Percentiles rank a stretch among this genome's conserved stretches.
phyloP scores from a whole-genome alignment of 2,888 invertebrate genomes.

The Torymus texanus region DNA sequence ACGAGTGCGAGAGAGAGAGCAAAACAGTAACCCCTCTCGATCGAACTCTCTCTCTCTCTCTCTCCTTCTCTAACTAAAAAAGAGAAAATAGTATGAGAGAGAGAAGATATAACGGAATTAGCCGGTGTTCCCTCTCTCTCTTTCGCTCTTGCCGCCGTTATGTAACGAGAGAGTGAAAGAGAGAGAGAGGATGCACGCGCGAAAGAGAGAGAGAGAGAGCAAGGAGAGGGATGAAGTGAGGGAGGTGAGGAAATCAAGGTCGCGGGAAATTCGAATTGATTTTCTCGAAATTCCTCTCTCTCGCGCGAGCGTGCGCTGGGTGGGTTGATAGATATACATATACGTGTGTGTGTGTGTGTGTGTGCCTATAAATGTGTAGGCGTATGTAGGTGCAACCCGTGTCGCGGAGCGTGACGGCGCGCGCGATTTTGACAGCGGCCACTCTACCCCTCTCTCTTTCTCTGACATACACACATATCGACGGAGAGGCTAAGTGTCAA shows the following conservation, averaged over 20 bases:
- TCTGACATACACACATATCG: not conserved
- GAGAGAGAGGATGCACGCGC: slow-evolving; percentile 21
- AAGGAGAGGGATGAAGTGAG: not conserved
- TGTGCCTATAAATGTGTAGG: too few species aligned
- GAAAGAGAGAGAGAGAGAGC: slow-evolving; percentile 5
- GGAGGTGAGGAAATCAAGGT: slow-evolving; percentile 16
- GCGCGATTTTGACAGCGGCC: slow-evolving; percentile 37
- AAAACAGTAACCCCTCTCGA: too few species aligned
- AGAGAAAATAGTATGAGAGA: too few species aligned
- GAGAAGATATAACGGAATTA: too few species aligned
- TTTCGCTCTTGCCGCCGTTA: not conserved
- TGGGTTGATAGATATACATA: too few species aligned
- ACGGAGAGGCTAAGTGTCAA: too few species aligned
- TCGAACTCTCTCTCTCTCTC: too few species aligned
- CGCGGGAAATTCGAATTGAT: slow-evolving; percentile 30
- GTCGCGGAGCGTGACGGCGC: slow-evolving; percentile 8
- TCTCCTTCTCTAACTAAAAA: too few species aligned
- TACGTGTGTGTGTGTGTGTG: too few species aligned
- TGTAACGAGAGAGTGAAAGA: not conserved
- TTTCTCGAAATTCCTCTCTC: not conserved
- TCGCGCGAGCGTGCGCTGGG: too few species aligned
- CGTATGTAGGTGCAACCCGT: too few species aligned
- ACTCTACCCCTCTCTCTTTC: not conserved
- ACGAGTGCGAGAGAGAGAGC: too few species aligned
- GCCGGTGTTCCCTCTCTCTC: not conserved